Conservation (phyloP, 2,888 invertebrate genomes). For the Blomia tropicalis region DNA sequence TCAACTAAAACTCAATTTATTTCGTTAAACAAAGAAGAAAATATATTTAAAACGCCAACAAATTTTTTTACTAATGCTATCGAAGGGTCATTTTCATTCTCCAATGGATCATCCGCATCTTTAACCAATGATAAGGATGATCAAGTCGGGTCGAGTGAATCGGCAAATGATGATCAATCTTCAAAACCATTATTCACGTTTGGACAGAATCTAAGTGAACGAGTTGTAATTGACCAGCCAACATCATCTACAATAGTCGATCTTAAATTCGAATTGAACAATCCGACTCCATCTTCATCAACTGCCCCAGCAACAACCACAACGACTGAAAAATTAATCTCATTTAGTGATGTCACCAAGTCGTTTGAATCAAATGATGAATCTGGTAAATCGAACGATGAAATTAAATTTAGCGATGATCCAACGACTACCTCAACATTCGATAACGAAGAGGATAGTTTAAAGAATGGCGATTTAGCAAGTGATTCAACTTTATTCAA, state of each 20-base stretch:
- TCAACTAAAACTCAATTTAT: no score
- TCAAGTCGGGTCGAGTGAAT: no score
- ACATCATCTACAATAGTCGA: not conserved
- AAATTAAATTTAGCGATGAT: not conserved
- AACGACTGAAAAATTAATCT: not conserved
- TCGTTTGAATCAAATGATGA: not conserved
- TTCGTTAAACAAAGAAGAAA: no score
- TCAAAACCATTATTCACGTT: slow-evolving; percentile 19
- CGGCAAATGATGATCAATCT: not conserved
- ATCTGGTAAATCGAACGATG: not conserved
- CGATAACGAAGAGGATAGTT: not conserved
- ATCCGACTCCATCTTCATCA: no score
- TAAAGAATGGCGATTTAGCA: slow-evolving; percentile 7
- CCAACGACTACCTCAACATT: no score
- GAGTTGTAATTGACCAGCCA: slow-evolving; percentile 20
- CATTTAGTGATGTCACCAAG: slow-evolving; percentile 8
- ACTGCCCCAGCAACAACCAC: not conserved
- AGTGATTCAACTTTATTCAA: slow-evolving; percentile 11
- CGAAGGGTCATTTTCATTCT: no score
- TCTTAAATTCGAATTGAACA: not conserved
- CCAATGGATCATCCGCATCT: not conserved
- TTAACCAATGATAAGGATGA: not conserved
- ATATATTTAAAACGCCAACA: no score
- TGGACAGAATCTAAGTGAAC: slow-evolving; percentile 24
- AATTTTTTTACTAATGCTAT: no score